Base-by-base conservation (phyloP, 2,113 vertebrate species). In the Grammomys dolichurus region DNA sequence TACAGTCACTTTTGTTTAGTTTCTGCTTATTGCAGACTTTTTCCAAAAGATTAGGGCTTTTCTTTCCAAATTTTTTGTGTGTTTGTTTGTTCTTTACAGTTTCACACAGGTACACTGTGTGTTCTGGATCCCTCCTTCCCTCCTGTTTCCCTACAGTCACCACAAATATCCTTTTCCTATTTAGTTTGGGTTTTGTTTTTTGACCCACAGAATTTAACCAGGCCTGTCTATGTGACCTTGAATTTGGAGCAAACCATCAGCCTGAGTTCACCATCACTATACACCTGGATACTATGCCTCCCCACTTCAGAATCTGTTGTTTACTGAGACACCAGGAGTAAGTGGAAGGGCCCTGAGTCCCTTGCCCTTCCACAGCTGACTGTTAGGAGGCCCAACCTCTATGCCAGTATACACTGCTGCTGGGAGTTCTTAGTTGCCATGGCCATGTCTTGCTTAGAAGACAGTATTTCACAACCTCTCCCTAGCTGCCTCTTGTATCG, bases 31-130 rank as follows among this genome's bases (percentile, higher is more conserved):
- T 76, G 40, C 31, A 90, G 80, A 51, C 67, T 86, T 86, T 70
- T n/a, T 56, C 43, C 87, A 48, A 2, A 73, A 63, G 76, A 36
- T 28, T 87, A 86, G 36, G 26, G 60, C 78, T 90, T 94, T 82
- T 63, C 69, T 81, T 73, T 65, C 85, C 56, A 46, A 0, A 3
- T 78, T 93, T 58, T 94, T 87, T 48, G 12, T 69, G 67, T 69
- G 69, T 91, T 58, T 86, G 22, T 87, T 33, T 67, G 24, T 51
- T 96, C 89, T 89, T 75, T 75, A 20, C 70, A 89, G 40, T 33
- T 75, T 75, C 65, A 36, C 22, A 20, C 10, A 48, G 3, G 10
- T 48, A 7, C 63, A 24, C 43, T 36, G 3, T 67, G 40, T 46
- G 3, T 87, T 87, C 84, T 36, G 43, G 63, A 7, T 36, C 63